Evolutionary conservation across 1,140 invertebrate species (phyloP).

Genomic region (Holcopasites calliopsidis): DNA sequence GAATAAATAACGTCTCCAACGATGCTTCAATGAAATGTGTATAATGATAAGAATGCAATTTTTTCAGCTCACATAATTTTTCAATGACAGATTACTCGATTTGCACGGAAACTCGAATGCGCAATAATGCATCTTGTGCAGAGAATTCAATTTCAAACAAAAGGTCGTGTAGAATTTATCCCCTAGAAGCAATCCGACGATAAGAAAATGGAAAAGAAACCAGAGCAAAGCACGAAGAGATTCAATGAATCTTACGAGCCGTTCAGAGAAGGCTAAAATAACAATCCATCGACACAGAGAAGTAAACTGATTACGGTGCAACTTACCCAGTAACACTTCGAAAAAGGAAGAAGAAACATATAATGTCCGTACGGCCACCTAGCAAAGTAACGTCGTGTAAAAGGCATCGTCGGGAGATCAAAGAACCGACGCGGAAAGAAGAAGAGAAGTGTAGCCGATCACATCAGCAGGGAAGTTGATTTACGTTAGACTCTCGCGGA

Average conservation of each 20-base stretch:
- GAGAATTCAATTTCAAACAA: no score
- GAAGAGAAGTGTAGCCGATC: background rate
- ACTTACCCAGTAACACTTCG: background rate
- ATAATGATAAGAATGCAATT: no score
- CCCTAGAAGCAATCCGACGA: background rate
- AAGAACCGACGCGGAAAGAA: no score
- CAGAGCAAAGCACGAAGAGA: background rate
- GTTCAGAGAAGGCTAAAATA: background rate
- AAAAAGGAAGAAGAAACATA: no score
- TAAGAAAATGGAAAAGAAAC: background rate
- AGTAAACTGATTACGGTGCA: background rate
- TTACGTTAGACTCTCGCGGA: constrained; percentile 1
- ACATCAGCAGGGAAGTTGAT: constrained; percentile 4
- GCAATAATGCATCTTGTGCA: no score
- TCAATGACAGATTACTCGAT: no score
- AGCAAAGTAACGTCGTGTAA: background rate
- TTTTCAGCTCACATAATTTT: no score
- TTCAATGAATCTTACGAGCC: background rate
- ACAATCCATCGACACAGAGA: background rate
- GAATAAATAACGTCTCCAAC: no score
- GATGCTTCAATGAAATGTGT: no score
- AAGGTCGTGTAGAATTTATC: no score
- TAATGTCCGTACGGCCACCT: no score
- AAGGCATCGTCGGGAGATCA: background rate
- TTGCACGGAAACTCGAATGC: no score